A percentile compares a stretch with the other conserved stretches of the same genome.
Conservation (phyloP, 2,888 invertebrate genomes). For the Bursaphelenchus okinawaensis region DNA sequence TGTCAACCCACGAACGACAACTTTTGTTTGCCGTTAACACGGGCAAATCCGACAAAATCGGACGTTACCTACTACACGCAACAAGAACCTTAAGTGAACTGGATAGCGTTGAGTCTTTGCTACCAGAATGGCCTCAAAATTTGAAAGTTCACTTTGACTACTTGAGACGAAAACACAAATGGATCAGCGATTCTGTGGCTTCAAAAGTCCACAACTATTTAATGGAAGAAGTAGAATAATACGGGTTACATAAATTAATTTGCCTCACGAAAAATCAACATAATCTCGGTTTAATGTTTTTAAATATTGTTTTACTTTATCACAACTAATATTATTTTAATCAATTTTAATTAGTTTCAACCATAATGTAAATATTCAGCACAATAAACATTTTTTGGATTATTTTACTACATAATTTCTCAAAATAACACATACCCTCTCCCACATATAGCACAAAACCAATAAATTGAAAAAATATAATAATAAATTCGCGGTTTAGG, state of each 20-base stretch:
- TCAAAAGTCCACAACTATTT: conserved; percentile 31
- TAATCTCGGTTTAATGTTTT: background rate
- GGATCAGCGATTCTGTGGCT: conserved; percentile 33
- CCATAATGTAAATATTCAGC: too few relatives aligned
- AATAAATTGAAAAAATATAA: too few relatives aligned
- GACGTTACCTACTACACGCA: conserved; percentile 40
- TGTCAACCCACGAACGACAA: conserved; percentile 40
- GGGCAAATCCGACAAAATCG: conserved; percentile 35
- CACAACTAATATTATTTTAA: too few relatives aligned
- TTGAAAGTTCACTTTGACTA: conserved; percentile 44
- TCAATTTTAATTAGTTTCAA: too few relatives aligned
- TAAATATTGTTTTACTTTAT: too few relatives aligned
- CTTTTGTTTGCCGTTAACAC: conserved; percentile 51
- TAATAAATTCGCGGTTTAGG: too few relatives aligned
- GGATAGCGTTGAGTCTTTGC: conserved; percentile 37
- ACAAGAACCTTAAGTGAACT: conserved; percentile 41
- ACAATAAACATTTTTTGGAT: too few relatives aligned
- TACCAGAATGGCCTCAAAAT: conserved; percentile 44
- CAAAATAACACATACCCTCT: too few relatives aligned
- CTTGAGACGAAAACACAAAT: conserved; percentile 40
- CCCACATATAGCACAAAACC: too few relatives aligned
- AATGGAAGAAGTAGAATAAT: conserved; percentile 23
- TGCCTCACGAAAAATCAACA: background rate
- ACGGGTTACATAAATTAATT: background rate
- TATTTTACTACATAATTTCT: too few relatives aligned